Evolutionary conservation across 2,113 vertebrate genomes (phyloP).

Genomic region (Genyomyrus donnyi): DNA sequence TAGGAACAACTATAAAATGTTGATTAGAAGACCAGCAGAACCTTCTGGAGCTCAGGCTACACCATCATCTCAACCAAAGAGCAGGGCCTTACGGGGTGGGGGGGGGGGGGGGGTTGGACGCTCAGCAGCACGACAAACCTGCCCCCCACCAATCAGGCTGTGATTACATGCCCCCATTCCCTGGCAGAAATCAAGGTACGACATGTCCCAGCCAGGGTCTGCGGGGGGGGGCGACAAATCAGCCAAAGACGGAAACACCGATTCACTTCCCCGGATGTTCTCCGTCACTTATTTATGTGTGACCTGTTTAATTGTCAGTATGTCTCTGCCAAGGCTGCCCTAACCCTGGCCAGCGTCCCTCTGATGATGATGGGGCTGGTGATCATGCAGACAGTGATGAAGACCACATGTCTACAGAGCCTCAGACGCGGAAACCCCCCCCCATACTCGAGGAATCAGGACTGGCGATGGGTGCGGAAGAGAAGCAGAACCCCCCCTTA

Average conservation of each 20-base stretch:
- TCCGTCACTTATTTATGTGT: not conserved
- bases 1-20: not conserved
- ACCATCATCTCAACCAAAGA: not conserved
- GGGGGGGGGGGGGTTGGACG: too few relatives aligned
- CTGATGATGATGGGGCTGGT: not conserved
- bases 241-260: not conserved
- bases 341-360: not conserved
- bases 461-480: not conserved
- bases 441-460: not conserved
- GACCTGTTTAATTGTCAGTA: not conserved
- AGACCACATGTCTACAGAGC: not conserved
- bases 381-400: not conserved
- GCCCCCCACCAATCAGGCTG: not conserved
- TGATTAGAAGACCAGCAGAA: not conserved
- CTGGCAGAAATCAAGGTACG: not conserved
- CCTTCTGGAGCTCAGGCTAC: not conserved
- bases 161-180: not conserved
- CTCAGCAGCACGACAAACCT: not conserved
- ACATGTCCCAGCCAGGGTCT: not conserved
- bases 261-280: not conserved
- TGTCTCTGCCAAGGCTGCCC: not conserved
- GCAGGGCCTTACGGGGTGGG: not conserved
- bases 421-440: not conserved
- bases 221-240: not conserved
- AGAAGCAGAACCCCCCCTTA: not conserved